phyloP scores from a whole-genome alignment of 2,113 vertebrate species.

The Entomyzon cyanotis region DNA sequence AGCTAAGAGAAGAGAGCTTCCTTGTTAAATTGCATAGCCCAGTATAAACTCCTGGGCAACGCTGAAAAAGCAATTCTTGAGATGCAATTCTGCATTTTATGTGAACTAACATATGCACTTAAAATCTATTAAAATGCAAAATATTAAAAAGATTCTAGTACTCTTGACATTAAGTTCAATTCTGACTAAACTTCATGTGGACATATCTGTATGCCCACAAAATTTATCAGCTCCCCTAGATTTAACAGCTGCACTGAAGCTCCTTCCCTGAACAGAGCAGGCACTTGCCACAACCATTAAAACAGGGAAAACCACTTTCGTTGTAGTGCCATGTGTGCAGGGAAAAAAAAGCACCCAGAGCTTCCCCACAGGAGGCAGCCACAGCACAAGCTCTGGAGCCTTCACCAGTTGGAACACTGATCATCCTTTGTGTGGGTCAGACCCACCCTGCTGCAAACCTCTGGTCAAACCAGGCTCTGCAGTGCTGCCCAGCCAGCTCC shows the following conservation, averaged over 20 bases:
- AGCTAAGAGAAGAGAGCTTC: neutral
- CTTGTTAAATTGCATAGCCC: neutral
- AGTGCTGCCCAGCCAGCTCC: neutral
- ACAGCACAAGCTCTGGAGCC: neutral
- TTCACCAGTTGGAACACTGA: neutral
- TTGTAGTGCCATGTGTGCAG: rapidly evolving
- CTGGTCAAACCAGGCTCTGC: neutral
- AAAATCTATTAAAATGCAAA: neutral
- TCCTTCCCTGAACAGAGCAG: neutral
- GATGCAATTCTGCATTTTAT: neutral
- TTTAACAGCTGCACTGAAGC: neutral
- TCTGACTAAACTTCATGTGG: neutral
- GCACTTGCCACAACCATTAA: neutral
- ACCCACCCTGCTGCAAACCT: neutral
- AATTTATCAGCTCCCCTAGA: neutral
- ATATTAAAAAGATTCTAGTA: neutral
- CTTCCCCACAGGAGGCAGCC: neutral
- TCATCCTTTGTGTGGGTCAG: rapidly evolving
- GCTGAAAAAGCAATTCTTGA: neutral
- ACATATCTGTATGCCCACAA: neutral
- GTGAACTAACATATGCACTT: neutral
- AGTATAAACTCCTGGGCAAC: neutral
- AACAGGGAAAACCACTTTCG: neutral
- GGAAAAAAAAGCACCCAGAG: neutral
- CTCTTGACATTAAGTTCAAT: neutral